Base-by-base conservation (phyloP, 2,113 vertebrate species). In the Gila orcuttii region DNA sequence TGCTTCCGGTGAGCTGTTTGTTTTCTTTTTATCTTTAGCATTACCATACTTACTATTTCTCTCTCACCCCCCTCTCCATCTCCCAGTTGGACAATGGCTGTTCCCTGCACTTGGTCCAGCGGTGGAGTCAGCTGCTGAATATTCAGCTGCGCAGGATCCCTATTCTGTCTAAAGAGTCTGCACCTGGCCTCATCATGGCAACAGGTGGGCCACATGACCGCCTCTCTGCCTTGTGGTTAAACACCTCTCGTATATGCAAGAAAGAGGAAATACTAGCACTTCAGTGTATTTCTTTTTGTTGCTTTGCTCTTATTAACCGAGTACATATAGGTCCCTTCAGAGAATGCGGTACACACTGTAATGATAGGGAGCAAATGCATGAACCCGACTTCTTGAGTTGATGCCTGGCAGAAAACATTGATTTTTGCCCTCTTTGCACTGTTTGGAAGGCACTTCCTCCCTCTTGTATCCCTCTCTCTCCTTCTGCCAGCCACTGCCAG, bases 91-190 rank as follows among this genome's bases (percentile, higher is more conserved):
- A 95, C 12, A 95, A 95, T 89, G 98, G 97, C 73, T 99, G 98
- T 88, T 99, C 98, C 5, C 96, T 99, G 36, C 98, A 99, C 93
- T 90, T 99, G 95, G 96, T 97, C 85, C 98, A 99, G 92, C 95
- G 96, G 47, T 97, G 98, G 91, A 98, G 97, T 90, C 97, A 99
- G 92, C 93, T 99, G 87, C 95, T 98, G 75, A 99, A 96, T 89
- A 96, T 99, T 90, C 98, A 99, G 93, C 95, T 97, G 59, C 96
- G 97, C 4, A 94, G 97, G 88, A 97, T 98, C 95, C 96, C 98
- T 89, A 97, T 99, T 76, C 91, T 99, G 47, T 98, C 97, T 91
- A 99, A 99, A 93, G 97, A 98, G 89, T 99, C 98, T 0, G 97
- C 98, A 0, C 98, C 98, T 0, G 98, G 98, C 28, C 94, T 99